A percentile compares a stretch with the other conserved stretches of the same genome.
These are phyloP conservation scores for Chauna torquata DNA, from an alignment of 2,113 vertebrate genomes.

Conservation along the genomic window DNA sequence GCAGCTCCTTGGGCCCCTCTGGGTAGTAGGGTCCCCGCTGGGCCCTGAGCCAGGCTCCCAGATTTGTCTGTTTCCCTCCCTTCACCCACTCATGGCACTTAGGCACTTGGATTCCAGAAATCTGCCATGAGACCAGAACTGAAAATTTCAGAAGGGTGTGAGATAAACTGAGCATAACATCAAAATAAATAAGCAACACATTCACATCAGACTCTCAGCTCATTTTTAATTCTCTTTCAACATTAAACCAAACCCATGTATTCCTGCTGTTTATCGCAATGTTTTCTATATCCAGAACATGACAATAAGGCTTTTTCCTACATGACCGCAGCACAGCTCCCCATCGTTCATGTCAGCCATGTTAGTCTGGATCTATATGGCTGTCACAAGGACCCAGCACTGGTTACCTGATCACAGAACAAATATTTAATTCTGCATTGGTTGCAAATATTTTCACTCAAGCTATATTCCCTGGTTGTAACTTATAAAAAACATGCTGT, in stretches of 20 bases:
- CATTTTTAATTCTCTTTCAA: background rate
- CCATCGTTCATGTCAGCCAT: rapidly evolving
- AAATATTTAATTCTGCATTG: slow-evolving; percentile 5
- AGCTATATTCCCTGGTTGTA: background rate
- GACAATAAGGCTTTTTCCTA: background rate
- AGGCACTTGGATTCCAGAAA: background rate
- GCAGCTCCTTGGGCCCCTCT: background rate
- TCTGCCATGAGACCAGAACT: background rate
- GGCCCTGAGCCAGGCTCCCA: rapidly evolving
- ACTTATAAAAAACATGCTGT: background rate
- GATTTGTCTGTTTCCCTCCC: background rate
- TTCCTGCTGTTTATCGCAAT: background rate
- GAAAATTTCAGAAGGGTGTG: background rate
- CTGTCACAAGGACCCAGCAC: background rate
- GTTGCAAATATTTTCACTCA: background rate
- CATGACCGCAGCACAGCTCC: rapidly evolving
- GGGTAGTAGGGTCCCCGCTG: background rate
- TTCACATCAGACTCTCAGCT: background rate
- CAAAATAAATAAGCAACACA: background rate
- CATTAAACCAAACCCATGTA: background rate
- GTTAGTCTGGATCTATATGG: background rate
- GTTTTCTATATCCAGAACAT: background rate
- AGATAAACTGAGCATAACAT: background rate
- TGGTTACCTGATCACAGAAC: background rate
- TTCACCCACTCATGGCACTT: rapidly evolving